A percentile compares a stretch with the other conserved stretches of the same genome.
These are phyloP conservation scores for Atta cephalotes DNA, from an alignment of 1,140 invertebrate species.

Conservation along the genomic window DNA sequence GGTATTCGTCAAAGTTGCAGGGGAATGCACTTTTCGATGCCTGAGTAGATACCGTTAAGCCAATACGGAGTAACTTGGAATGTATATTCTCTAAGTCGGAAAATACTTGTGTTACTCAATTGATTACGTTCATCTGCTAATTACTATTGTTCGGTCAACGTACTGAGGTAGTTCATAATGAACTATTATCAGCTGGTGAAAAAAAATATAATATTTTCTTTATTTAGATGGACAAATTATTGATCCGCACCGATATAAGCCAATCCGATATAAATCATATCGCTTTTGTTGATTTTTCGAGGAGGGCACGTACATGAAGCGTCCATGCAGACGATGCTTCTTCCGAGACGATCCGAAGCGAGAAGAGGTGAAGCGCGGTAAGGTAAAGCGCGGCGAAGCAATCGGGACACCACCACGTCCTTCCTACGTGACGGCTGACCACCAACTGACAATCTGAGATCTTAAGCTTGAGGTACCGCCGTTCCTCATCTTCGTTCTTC, in stretches of 20 bases:
- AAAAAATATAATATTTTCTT: not conserved
- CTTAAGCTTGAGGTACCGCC: conserved; percentile 81
- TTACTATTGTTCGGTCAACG: not conserved
- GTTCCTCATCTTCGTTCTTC: conserved; percentile 85
- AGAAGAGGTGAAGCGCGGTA: not conserved
- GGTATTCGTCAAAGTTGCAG: not conserved
- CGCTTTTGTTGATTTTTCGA: too few species aligned
- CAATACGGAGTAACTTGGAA: not conserved
- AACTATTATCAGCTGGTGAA: not conserved
- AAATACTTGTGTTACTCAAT: not conserved
- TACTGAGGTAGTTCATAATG: not conserved
- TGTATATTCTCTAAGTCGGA: not conserved
- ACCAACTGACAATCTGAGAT: conserved; percentile 83
- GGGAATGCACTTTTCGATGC: not conserved
- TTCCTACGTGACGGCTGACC: conserved; percentile 82
- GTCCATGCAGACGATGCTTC: not conserved
- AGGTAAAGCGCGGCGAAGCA: conserved; percentile 9
- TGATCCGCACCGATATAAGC: not conserved
- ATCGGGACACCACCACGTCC: conserved; percentile 70
- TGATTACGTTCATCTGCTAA: not conserved
- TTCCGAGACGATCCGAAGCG: not conserved
- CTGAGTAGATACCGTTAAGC: conserved; percentile 2
- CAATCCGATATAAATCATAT: not conserved
- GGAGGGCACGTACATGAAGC: conserved; percentile 23
- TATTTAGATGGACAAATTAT: not conserved